phyloP scores from a whole-genome alignment of 2,888 invertebrate species.

The Chalcis sispes region DNA sequence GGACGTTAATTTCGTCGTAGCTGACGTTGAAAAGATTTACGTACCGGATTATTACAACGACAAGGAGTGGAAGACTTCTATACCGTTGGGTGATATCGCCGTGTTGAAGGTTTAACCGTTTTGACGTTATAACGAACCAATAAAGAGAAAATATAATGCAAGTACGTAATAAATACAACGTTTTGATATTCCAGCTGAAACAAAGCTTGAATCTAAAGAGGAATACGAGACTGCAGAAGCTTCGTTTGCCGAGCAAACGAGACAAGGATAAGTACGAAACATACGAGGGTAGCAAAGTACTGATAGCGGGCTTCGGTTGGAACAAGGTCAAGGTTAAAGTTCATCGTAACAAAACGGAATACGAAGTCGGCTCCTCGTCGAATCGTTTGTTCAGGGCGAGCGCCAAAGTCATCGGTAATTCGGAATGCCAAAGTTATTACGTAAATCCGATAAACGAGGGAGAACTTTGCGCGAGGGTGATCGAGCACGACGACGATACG shows the following conservation, averaged over 20 bases:
- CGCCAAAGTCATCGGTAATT: constrained; percentile 39
- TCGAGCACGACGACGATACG: constrained; percentile 25
- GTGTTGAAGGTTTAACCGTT: constrained; percentile 41
- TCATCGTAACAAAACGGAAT: constrained; percentile 24
- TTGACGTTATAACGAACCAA: neutral
- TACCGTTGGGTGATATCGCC: constrained; percentile 45
- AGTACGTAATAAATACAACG: neutral
- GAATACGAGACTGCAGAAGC: constrained; percentile 22
- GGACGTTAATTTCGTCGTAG: neutral
- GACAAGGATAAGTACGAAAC: constrained; percentile 14
- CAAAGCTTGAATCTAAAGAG: constrained; percentile 32
- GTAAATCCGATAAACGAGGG: neutral
- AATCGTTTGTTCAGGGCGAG: constrained; percentile 26
- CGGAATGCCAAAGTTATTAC: constrained; percentile 34
- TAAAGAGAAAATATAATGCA: neutral
- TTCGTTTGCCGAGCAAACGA: constrained; percentile 21
- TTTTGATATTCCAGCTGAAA: constrained; percentile 26
- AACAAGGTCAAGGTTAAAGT: constrained; percentile 43
- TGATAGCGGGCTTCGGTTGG: constrained; percentile 49
- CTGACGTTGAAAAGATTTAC: constrained; percentile 38
- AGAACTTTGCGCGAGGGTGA: constrained; percentile 42
- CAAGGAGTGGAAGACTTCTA: constrained; percentile 14
- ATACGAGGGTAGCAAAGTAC: constrained; percentile 15
- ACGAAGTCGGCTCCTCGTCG: constrained; percentile 41
- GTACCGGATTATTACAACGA: constrained; percentile 37